A percentile compares a stretch with the other conserved stretches of the same genome.
Evolutionary conservation across 2,797 vertebrate species (phyloP).

Genomic region (Borostomias antarcticus): DNA sequence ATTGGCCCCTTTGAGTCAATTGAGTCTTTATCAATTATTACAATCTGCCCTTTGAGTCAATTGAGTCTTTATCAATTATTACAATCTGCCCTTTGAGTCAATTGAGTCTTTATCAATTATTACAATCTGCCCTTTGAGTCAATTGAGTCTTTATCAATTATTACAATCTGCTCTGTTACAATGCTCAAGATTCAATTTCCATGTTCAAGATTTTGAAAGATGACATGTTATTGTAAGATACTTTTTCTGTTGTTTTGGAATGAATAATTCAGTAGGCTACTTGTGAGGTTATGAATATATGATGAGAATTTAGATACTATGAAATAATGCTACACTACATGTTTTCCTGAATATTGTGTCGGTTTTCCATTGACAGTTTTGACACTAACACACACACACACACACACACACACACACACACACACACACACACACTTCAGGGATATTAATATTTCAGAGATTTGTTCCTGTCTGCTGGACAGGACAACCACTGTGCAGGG

Average conservation of each 20-base stretch:
- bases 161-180: constrained; percentile 28
- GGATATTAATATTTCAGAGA: constrained; percentile 75
- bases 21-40: too few relatives aligned
- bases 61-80: constrained; percentile 23
- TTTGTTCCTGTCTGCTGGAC: constrained; percentile 71
- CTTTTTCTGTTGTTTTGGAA: constrained; percentile 42
- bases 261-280: constrained; percentile 52
- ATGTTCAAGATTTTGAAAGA: constrained; percentile 45
- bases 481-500: background rate
- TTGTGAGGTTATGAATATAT: constrained; percentile 39
- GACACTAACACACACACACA: background rate
- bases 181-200: background rate
- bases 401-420: background rate
- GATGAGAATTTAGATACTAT: constrained; percentile 25
- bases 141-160: constrained; percentile 34
- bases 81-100: constrained; percentile 22
- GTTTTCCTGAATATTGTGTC: constrained; percentile 38
- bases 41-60: constrained; percentile 21
- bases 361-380: constrained; percentile 22
- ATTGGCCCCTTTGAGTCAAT: constrained; percentile 24
- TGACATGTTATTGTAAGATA: constrained; percentile 26
- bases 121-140: constrained; percentile 26
- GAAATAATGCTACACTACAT: too few relatives aligned
- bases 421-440: constrained; percentile 20
- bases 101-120: constrained; percentile 22